Percentiles rank a stretch among this genome's conserved stretches.
phyloP scores from a whole-genome alignment of 1,140 invertebrate genomes.

The Sitophilus oryzae region DNA sequence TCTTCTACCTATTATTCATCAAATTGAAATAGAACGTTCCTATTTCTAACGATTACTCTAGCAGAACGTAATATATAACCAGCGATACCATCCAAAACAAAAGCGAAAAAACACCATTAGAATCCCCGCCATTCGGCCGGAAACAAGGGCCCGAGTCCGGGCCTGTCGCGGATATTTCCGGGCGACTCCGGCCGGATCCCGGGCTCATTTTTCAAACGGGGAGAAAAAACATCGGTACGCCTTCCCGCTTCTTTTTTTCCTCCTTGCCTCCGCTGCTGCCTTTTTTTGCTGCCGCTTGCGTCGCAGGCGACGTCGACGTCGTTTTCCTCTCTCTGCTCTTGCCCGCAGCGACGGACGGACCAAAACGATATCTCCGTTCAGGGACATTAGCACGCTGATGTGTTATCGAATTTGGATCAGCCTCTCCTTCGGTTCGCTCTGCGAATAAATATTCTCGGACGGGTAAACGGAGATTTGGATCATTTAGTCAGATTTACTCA shows the following conservation, averaged over 20 bases:
- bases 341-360: slow-evolving; percentile 16
- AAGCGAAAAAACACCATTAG: neutral
- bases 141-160: slow-evolving; percentile 5
- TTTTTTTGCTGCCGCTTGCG: slow-evolving; percentile 19
- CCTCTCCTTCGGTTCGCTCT: neutral
- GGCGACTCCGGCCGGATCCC: slow-evolving; percentile 19
- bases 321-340: slow-evolving; percentile 11
- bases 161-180: slow-evolving; percentile 21
- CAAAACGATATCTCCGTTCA: slow-evolving; percentile 26
- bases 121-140: neutral
- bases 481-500: too few relatives aligned
- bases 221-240: slow-evolving; percentile 38
- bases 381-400: slow-evolving; percentile 23
- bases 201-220: slow-evolving; percentile 34
- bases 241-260: slow-evolving; percentile 34
- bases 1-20: too few relatives aligned
- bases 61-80: neutral
- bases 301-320: slow-evolving; percentile 3
- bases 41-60: neutral
- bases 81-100: neutral
- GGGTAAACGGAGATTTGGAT: neutral
- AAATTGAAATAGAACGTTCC: too few relatives aligned
- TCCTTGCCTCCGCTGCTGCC: slow-evolving; percentile 8
- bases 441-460: neutral
- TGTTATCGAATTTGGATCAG: slow-evolving; percentile 23